Evolutionary conservation across 2,888 invertebrate species (phyloP), one percentile per base, ranked within the genome.

Genomic region (Leptopilina syphax): DNA sequence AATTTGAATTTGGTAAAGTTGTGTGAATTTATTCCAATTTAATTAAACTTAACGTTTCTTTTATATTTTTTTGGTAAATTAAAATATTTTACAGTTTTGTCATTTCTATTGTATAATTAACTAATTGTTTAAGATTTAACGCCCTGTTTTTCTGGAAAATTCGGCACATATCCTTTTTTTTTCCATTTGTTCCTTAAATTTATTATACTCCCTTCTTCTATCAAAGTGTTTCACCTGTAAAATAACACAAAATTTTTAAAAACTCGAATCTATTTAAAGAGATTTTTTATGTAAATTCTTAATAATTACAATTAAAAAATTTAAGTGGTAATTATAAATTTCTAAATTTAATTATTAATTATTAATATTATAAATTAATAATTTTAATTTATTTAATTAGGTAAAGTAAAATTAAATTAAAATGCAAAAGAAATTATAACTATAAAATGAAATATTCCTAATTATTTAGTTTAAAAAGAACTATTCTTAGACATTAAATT

Each of bases 151-250:
- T 93, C 93, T 83, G 87, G 86, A 81, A 85, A 83, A 84, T 96
- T 93, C 67, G 97, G 97, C 92, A 97, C 97, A 93, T 95, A 97
- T 92, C 97, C 98, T 88, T 96, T 95, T 89, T 89, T 95, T 95
- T 89, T 97, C 96, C 92, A 98, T 95, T 93, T 95, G 96, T 87
- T 96, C 95, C 93, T 98, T 97, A 92, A 96, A 98, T 89, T 96
- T 94, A 88, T 97, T 94, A 92, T 97, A 98, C 87, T 96, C 96
- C 89, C 97, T 93, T 92, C 97, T 97, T 87, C 97, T 95, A 93
- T 98, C 98, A 92, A 98, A 98, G 93, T 98, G 98, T 90, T 96
- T 96, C 67, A 98, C 94, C 95, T 93, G 90, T 12, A 89, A 88
- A 84, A 86, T 82, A 83, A 81, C 66, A 10, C 82, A 76, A 80